Evolutionary conservation across 53 echinoderm and acorn worm species (phyloP).

Genomic region (Luidia sarsii): DNA sequence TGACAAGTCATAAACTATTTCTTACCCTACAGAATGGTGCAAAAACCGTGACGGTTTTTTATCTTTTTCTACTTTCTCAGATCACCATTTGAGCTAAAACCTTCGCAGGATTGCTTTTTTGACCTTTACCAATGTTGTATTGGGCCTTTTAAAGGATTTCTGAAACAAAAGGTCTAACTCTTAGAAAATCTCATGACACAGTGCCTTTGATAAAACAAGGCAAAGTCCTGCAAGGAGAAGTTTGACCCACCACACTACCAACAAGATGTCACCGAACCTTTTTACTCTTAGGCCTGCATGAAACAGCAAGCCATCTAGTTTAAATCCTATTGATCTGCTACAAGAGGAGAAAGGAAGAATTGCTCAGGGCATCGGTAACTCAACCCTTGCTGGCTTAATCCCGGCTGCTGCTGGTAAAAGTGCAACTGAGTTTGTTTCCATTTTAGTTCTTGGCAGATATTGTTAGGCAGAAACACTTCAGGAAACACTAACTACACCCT

Average conservation of each 20-base stretch:
- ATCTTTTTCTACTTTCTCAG: too few relatives aligned
- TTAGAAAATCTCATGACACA: too few relatives aligned
- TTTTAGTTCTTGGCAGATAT: background rate
- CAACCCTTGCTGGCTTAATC: slow-evolving; percentile 33
- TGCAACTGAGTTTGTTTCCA: slow-evolving; percentile 30
- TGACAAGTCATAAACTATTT: too few relatives aligned
- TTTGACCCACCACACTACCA: too few relatives aligned
- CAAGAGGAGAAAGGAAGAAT: slow-evolving; percentile 5
- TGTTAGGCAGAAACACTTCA: slow-evolving; percentile 17
- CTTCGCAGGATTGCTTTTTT: too few relatives aligned
- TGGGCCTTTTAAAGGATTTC: too few relatives aligned
- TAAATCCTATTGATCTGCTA: slow-evolving; percentile 37
- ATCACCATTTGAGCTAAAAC: too few relatives aligned
- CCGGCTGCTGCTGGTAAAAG: slow-evolving; percentile 25
- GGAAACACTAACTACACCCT: too few relatives aligned
- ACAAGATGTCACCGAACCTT: slow-evolving; percentile 46
- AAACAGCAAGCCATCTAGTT: slow-evolving; percentile 11
- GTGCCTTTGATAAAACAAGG: slow-evolving; percentile 34
- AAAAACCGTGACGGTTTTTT: too few relatives aligned
- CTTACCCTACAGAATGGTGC: too few relatives aligned
- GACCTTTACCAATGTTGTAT: too few relatives aligned
- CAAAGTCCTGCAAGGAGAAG: background rate
- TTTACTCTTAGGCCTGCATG: slow-evolving; percentile 13
- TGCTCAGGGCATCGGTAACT: slow-evolving; percentile 47
- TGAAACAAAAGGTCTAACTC: too few relatives aligned